Evolutionary conservation across 2,888 invertebrate species (phyloP).

Genomic region (Thecophora atra): DNA sequence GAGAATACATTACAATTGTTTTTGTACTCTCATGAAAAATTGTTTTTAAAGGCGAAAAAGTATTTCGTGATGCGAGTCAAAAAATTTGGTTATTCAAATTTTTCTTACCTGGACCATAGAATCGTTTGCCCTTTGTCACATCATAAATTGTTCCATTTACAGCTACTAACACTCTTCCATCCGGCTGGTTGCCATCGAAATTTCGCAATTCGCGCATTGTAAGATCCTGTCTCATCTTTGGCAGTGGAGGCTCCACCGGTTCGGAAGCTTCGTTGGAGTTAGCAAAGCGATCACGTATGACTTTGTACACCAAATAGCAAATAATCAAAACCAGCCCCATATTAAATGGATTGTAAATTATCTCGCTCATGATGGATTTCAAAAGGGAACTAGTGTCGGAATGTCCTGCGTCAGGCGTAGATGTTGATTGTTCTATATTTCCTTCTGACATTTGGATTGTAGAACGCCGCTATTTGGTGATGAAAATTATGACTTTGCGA

Average conservation of each 20-base stretch:
- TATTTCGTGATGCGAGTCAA: too few relatives aligned
- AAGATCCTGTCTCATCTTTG: conserved; percentile 89
- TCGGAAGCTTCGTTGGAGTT: conserved; percentile 58
- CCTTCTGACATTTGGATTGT: conserved; percentile 38
- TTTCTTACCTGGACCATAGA: conserved; percentile 89
- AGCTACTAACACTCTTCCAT: conserved; percentile 89
- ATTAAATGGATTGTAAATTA: conserved; percentile 78
- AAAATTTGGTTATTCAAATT: neutral
- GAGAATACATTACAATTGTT: conserved; percentile 19
- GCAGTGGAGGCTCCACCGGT: conserved; percentile 71
- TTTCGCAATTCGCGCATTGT: conserved; percentile 85
- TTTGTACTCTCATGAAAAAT: conserved; percentile 43
- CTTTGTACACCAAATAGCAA: conserved; percentile 78
- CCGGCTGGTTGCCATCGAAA: conserved; percentile 86
- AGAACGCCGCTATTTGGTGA: neutral
- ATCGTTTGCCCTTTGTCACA: conserved; percentile 87
- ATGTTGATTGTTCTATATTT: conserved; percentile 40
- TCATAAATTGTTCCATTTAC: conserved; percentile 96
- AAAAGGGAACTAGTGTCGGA: conserved; percentile 47
- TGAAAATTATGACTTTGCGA: conserved; percentile 9
- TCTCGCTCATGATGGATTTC: conserved; percentile 68
- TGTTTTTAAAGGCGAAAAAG: neutral
- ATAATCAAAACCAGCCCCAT: conserved; percentile 75
- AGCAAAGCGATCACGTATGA: conserved; percentile 70
- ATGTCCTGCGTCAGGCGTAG: conserved; percentile 37